phyloP scores from a whole-genome alignment of 2,888 invertebrate species.

The Leptopilina drosophilae region DNA sequence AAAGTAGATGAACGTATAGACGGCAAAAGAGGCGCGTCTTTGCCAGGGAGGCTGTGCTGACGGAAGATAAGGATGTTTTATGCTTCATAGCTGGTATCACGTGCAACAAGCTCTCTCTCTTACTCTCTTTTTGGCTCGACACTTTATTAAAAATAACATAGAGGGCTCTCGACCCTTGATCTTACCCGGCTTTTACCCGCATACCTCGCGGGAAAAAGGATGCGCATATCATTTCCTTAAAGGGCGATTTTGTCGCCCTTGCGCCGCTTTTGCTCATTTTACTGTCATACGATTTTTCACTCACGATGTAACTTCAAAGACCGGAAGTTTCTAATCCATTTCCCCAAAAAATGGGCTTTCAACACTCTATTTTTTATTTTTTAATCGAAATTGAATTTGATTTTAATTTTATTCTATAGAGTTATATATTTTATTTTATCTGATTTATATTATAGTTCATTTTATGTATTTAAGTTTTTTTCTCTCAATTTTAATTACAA shows the following conservation, averaged over 20 bases:
- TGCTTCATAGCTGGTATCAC: conserved; percentile 62
- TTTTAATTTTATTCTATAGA: too few relatives aligned
- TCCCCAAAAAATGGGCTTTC: conserved; percentile 42
- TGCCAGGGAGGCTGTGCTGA: conserved; percentile 56
- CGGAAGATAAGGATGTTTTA: conserved; percentile 69
- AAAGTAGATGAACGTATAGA: conserved; percentile 56
- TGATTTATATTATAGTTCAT: too few relatives aligned
- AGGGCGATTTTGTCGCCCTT: conserved; percentile 54
- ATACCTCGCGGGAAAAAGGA: conserved; percentile 50
- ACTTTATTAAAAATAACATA: conserved; percentile 67
- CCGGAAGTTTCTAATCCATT: conserved; percentile 59
- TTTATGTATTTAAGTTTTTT: too few relatives aligned
- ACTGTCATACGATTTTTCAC: conserved; percentile 17
- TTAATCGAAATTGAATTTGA: too few relatives aligned
- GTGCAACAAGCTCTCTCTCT: conserved; percentile 55
- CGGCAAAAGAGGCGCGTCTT: conserved; percentile 47
- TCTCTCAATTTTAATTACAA: too few relatives aligned
- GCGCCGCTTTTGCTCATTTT: conserved; percentile 41
- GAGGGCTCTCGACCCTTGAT: conserved; percentile 51
- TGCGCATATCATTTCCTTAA: conserved; percentile 61
- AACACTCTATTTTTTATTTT: too few relatives aligned
- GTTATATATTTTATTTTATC: too few relatives aligned
- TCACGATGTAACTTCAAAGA: conserved; percentile 44
- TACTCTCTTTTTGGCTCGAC: conserved; percentile 51
- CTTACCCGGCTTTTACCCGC: conserved; percentile 45